These are phyloP conservation scores for Oryctes rhinoceros DNA, from an alignment of 1,140 invertebrate genomes.

Conservation along the genomic window DNA sequence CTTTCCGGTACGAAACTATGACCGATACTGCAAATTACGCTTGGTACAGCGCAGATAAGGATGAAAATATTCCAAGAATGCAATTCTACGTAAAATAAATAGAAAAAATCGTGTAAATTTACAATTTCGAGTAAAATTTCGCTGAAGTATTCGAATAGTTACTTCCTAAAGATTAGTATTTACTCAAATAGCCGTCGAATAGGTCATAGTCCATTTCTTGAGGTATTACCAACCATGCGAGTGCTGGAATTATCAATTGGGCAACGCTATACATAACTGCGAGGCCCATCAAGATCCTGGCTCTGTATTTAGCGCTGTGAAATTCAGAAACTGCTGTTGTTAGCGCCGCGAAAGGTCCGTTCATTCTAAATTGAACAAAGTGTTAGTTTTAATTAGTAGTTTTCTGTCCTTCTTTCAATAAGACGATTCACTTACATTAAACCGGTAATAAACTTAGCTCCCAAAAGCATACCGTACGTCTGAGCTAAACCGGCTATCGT, in stretches of 20 bases:
- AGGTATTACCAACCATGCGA: conserved; percentile 67
- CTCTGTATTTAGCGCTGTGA: conserved; percentile 69
- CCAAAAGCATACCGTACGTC: conserved; percentile 73
- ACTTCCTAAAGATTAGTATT: neutral
- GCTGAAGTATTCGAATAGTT: neutral
- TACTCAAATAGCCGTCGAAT: conserved; percentile 58
- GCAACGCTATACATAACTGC: conserved; percentile 69
- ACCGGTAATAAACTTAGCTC: conserved; percentile 80
- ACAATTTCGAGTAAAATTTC: no score
- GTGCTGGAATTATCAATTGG: conserved; percentile 64
- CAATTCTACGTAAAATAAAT: conserved; percentile 60
- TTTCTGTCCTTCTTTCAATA: neutral
- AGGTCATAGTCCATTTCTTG: conserved; percentile 57
- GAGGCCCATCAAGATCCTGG: conserved; percentile 69
- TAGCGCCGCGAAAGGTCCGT: conserved; percentile 76
- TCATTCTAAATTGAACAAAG: conserved; percentile 65
- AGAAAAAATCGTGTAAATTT: neutral
- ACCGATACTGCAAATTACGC: conserved; percentile 68
- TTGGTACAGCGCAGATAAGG: conserved; percentile 70
- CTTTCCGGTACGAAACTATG: conserved; percentile 80
- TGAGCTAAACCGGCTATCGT: conserved; percentile 74
- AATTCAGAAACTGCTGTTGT: conserved; percentile 76
- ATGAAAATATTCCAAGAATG: conserved; percentile 83
- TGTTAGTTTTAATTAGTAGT: neutral
- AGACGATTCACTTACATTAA: conserved; percentile 71